Conservation (phyloP, 2,888 invertebrate genomes). For the Sesia apiformis region DNA sequence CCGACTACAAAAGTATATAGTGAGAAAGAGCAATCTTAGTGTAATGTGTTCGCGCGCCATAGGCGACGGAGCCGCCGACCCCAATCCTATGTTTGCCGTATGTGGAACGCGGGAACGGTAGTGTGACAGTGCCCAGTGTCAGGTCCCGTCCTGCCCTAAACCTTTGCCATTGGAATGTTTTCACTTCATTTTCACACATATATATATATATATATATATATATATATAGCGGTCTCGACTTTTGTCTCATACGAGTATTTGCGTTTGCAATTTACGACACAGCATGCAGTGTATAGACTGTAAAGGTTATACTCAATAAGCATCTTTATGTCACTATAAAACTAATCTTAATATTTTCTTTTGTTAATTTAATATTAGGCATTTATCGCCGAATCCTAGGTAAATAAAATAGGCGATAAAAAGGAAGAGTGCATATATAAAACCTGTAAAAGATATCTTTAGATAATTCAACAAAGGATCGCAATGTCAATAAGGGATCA, state of each 20-base stretch:
- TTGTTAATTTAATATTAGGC: too few species aligned
- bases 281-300: too few species aligned
- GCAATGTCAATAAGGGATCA: too few species aligned
- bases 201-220: background rate
- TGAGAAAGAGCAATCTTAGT: background rate
- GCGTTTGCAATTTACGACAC: too few species aligned
- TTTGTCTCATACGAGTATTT: background rate
- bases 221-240: background rate
- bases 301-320: too few species aligned
- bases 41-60: slow-evolving; percentile 7
- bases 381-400: too few species aligned
- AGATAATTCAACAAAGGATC: too few species aligned
- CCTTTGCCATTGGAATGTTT: slow-evolving; percentile 39
- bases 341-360: too few species aligned
- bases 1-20: background rate
- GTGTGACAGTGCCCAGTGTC: slow-evolving; percentile 24
- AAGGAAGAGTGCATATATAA: too few species aligned
- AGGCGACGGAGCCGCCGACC: slow-evolving; percentile 13
- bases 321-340: too few species aligned
- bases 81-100: slow-evolving; percentile 17
- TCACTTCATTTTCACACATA: slow-evolving; percentile 22
- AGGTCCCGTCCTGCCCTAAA: slow-evolving; percentile 41
- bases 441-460: too few species aligned
- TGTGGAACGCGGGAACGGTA: slow-evolving; percentile 66
- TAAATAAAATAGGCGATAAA: too few species aligned